Conservation (phyloP, 1,140 invertebrate genomes). For the Acromyrmex charruanus region DNA sequence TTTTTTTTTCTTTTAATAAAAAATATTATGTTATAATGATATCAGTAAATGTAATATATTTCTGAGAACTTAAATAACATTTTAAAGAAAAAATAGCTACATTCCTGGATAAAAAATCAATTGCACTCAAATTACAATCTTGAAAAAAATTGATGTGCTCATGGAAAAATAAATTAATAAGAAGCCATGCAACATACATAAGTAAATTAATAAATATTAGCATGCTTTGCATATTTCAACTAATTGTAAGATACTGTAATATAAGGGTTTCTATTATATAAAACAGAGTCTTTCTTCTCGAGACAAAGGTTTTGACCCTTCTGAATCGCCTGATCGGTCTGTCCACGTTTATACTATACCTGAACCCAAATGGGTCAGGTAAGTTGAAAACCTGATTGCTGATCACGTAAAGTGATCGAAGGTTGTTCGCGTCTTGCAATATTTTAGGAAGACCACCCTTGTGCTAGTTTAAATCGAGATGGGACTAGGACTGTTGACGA, state of each 20-base stretch:
- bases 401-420: constrained; percentile 21
- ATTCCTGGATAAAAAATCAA: background rate
- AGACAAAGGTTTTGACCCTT: background rate
- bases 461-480: background rate
- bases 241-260: background rate
- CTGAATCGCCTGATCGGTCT: background rate
- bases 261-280: background rate
- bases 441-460: background rate
- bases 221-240: constrained; percentile 9
- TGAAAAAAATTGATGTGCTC: background rate
- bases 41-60: background rate
- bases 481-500: background rate
- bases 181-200: background rate
- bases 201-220: background rate
- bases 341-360: background rate
- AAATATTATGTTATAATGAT: background rate
- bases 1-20: background rate
- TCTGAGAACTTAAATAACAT: background rate
- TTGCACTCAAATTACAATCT: background rate
- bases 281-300: background rate
- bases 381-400: background rate
- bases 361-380: background rate
- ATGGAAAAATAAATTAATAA: background rate
- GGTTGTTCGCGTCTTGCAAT: background rate
- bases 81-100: background rate